phyloP scores from a whole-genome alignment of 2,888 invertebrate genomes.

The Neoaliturus tenellus region DNA sequence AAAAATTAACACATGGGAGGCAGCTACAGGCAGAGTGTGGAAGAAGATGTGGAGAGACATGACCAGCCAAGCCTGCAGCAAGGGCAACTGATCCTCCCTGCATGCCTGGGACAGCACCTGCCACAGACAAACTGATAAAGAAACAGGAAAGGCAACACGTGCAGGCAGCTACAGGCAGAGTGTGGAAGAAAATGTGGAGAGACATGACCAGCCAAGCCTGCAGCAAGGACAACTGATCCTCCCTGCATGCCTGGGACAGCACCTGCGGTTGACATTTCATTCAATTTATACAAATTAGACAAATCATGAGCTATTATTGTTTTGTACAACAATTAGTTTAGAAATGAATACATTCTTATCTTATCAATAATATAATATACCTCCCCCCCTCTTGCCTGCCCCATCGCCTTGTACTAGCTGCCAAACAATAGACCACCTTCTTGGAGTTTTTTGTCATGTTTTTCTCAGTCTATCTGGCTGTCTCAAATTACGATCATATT shows the following conservation, averaged over 20 bases:
- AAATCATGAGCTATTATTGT: no score
- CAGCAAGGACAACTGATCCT: constrained; percentile 88
- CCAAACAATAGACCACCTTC: no score
- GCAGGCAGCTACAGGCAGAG: constrained; percentile 81
- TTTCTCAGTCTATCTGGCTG: no score
- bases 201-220: constrained; percentile 89
- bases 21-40: constrained; percentile 81
- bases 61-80: constrained; percentile 93
- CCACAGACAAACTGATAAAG: constrained; percentile 76
- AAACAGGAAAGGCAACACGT: constrained; percentile 86
- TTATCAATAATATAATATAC: no score
- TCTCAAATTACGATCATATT: no score
- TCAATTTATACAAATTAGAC: no score
- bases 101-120: constrained; percentile 95
- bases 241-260: constrained; percentile 89
- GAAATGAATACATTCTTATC: no score
- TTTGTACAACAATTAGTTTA: no score
- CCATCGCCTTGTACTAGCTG: no score
- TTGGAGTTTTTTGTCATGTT: no score
- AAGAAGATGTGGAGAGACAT: constrained; percentile 80
- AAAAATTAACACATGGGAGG: constrained; percentile 85
- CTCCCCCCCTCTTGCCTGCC: no score
- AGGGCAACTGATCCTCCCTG: constrained; percentile 85
- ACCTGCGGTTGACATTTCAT: no score
- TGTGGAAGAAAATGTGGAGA: constrained; percentile 81